Base-by-base conservation (phyloP, 2,888 invertebrate genomes). In the Platycheirus albimanus region DNA sequence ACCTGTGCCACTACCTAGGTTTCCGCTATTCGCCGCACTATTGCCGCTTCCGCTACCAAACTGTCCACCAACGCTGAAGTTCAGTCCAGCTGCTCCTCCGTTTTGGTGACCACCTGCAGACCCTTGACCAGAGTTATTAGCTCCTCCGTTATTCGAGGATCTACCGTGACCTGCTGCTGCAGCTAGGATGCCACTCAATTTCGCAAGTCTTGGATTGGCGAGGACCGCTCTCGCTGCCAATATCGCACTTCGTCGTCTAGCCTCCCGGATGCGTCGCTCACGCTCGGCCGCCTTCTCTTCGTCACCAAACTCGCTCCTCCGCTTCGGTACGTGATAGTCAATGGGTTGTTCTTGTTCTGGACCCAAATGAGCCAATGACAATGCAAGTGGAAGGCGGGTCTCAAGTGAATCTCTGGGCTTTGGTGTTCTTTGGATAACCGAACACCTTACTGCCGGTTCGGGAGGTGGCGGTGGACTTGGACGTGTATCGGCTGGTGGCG, bases 291-390 rank as follows among this genome's bases (percentile, higher is more conserved):
- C 69, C n/a, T 86, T 87, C 47, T 90, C 89, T 49, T 88, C 90
- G 86, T 90, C 89, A 66, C 89, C 90, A 67, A 87, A 86, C 72
- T 88, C 88, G 6, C 94, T 94, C 79, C 94, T 93, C 87, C 95
- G 94, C 89, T 96, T 96, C 20, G 96, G 96, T 85, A 97, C 95
- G 88, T 94, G 96, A 89, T 97, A 97, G 89, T 97, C 96, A 80
- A 97, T 97, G 0, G 97, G 97, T 87, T 96, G 96, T 80, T 97
- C 96, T 91, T 96, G 95, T 89, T 94, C 95, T 0, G 95, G 95
- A 87, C 94, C 94, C 47, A 89, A 79, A 72, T 90, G 88, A 38
- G 89, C 89, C 28, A 89, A 84, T 5, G 92, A 92, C 79, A 92
- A 86, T 41, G 92, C 91, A 51, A 92, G 86, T 52, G 93, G 93